Base-by-base conservation (phyloP, 2,888 invertebrate genomes). In the Aphidius colemani region DNA sequence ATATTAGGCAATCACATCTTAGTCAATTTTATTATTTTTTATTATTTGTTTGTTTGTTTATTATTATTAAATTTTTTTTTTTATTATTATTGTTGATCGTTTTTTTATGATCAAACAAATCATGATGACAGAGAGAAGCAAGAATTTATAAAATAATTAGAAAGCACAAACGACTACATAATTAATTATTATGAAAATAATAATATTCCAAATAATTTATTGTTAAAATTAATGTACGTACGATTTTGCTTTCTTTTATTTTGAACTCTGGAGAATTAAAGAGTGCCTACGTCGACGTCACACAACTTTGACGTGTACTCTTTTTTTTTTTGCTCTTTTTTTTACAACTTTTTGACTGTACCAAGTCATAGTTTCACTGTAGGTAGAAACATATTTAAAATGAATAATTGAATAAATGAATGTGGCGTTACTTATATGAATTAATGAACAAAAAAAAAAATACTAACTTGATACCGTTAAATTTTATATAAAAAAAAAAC, bases 271-370 rank as follows among this genome's bases (percentile, higher is more conserved):
- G 18, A 18, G 55, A 30, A 57, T 59, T 53, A 58, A 61, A 46
- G 77, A 78, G 75, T 78, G 74, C 76, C 71, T 73, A 60, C 64
- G 75, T 77, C 75, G 76, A 78, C 74, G 75, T 55, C 66, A 67
- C 71, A 70, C 71, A 70, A 70, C 76, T 71, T 77, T 72, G 78
- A 77, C 76, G 77, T 71, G 75, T 72, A 78, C 74, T 79, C 76
- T 40, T 30, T 9, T 57, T 46, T 40, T 39, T 51, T 44, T 61
- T 51, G 39, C 40, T 53, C 7, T 8, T 60, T 8, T 13, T 65
- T 68, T 70, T 70, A 74, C 71, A 74, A 75, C 73, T 67, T 72
- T 71, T 70, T 71, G 70, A 70, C 70, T 65, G 18, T 51, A 60
- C 53, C 57, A 50, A 50, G 51, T 46, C 48, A 18, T n/a, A 43